Evolutionary conservation across 1,140 invertebrate species (phyloP), one percentile per base, ranked within the genome.

Genomic region (Coenobita brevimanus): DNA sequence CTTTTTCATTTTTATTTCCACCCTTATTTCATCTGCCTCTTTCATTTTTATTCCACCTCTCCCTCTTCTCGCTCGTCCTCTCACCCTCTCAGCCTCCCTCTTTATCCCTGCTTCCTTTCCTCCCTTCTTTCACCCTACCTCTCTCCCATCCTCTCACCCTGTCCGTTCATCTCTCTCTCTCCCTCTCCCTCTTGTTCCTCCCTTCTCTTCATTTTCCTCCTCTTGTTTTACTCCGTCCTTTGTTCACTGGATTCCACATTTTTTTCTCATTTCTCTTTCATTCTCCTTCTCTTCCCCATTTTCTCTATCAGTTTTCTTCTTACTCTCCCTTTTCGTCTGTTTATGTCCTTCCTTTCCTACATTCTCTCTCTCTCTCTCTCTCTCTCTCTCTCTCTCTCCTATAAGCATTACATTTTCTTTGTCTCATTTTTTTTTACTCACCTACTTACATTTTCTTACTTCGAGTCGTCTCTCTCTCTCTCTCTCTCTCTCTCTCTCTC

Each of bases 151-250:
- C 43, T 78, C 43, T 50, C 41, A 54, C 41, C 57, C 41, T 78
- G 30, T 54, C 43, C 57, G 30, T 54, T 17, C 8, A 36, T 15
- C 24, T 6, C 24, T 21, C 21, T 3, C 24, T 2, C 13, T 41
- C 38, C 46, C 21, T 43, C 38, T 6, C 38, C 46, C 38, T 75
- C 75, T 71, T 71, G 36, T 71, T 71, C 41, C 27, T 30, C 41
- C 67, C 30, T 71, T 71, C 41, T 38, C 67, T 71, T 71, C 67
- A 71, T 71, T 71, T 38, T 38, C 67, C 36, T 71, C 33, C 67
- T 38, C 67, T 71, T 38, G 67, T n/a, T n/a, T n/a, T n/a, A n/a
- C n/a, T n/a, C n/a, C n/a, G n/a, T n/a, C n/a, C n/a, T n/a, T n/a
- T n/a, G n/a, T n/a, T n/a, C n/a, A n/a, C n/a, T n/a, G n/a, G n/a